phyloP scores from a whole-genome alignment of 2,888 invertebrate genomes.

The Apodemia zela region DNA sequence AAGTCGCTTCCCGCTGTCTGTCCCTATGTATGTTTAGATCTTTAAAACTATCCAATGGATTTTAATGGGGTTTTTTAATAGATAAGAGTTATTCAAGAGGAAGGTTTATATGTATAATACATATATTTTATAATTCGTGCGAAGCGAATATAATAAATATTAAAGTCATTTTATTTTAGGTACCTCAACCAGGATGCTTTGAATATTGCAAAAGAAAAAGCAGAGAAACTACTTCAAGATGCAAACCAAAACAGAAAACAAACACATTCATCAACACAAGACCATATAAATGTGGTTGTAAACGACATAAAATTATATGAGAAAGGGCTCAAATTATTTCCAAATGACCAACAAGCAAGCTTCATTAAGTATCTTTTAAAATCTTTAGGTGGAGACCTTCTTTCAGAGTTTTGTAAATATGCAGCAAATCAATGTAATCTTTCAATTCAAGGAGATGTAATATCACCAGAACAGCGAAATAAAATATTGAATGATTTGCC shows the following conservation, averaged over 20 bases:
- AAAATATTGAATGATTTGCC: slow-evolving; percentile 86
- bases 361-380: slow-evolving; percentile 92
- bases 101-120: no score
- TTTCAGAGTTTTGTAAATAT: slow-evolving; percentile 88
- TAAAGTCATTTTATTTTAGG: slow-evolving; percentile 51
- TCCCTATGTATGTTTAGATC: no score
- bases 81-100: no score
- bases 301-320: slow-evolving; percentile 89
- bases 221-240: slow-evolving; percentile 86
- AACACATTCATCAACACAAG: slow-evolving; percentile 90
- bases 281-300: slow-evolving; percentile 88
- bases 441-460: slow-evolving; percentile 80
- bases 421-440: slow-evolving; percentile 87
- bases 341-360: slow-evolving; percentile 82
- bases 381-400: slow-evolving; percentile 90
- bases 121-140: no score
- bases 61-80: no score
- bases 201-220: slow-evolving; percentile 85
- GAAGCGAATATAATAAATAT: no score
- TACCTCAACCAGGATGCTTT: slow-evolving; percentile 84
- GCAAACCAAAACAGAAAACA: slow-evolving; percentile 86
- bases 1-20: no score
- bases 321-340: slow-evolving; percentile 85
- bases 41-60: no score
- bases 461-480: slow-evolving; percentile 83